A percentile compares a stretch with the other conserved stretches of the same genome.
phyloP scores from a whole-genome alignment of 2,888 invertebrate species.

The Tineola bisselliella region DNA sequence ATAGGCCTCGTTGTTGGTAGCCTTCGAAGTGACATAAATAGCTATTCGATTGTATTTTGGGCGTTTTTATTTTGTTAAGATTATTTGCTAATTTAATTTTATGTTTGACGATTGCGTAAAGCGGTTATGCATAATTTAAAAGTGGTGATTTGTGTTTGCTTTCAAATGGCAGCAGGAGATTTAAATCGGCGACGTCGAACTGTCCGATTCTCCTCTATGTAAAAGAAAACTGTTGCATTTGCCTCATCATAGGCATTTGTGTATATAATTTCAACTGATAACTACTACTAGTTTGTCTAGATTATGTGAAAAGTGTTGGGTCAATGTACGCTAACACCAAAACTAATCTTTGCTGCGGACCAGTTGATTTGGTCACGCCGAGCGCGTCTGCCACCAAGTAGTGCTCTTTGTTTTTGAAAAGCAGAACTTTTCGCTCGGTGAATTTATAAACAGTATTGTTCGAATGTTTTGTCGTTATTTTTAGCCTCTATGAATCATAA shows the following conservation, averaged over 20 bases:
- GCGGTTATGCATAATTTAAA: not conserved
- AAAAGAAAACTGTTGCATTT: not conserved
- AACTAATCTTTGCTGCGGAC: conserved; percentile 12
- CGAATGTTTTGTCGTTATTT: not conserved
- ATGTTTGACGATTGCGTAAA: not conserved
- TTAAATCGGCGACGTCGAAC: not conserved
- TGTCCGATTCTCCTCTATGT: not conserved
- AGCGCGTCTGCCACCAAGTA: not conserved
- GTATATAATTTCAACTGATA: no score
- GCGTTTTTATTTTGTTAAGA: no score
- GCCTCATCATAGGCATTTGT: not conserved
- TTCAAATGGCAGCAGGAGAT: conserved; percentile 4
- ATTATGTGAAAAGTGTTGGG: not conserved
- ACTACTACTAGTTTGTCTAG: not conserved
- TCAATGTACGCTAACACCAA: conserved; percentile 8
- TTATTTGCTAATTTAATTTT: not conserved
- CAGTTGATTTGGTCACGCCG: conserved; percentile 1
- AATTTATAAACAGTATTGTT: conserved; percentile 1
- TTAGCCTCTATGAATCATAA: not conserved
- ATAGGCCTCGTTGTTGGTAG: not conserved
- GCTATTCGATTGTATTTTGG: not conserved
- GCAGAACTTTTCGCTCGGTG: not conserved
- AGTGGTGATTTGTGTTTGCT: not conserved
- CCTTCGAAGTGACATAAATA: not conserved
- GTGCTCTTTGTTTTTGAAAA: conserved; percentile 9